Base-by-base conservation (phyloP, 2,888 invertebrate genomes). In the Cosmia pyralina region DNA sequence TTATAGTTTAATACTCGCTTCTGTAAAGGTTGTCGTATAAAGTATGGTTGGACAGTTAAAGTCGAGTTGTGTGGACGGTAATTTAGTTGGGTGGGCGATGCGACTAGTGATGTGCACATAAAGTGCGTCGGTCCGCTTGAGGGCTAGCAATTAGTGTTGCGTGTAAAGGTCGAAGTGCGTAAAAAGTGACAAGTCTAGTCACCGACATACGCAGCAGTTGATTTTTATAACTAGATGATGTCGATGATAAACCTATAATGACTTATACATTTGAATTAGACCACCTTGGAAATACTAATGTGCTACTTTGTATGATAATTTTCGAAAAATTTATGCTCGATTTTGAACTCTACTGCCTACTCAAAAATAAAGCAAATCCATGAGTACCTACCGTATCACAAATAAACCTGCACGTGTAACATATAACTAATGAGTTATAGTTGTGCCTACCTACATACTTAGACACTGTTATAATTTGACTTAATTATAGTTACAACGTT, bases 161-260 rank as follows among this genome's bases (percentile, higher is more conserved):
- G 8, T 55, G n/a, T 81, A 81, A 81, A 81, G 75, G 78, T 81
- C 81, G 17, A 10, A 67, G 68, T 81, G 81, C 81, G 81, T 81
- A 78, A 78, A 81, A 81, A 81, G 69, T 81, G 75, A 72, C 69
- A 74, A 10, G 58, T 63, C 22, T 55, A 50, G 58, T 41, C 34
- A 63, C 74, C 38, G 62, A 46, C 50, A n/a, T 69, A 78, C 78
- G 70, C 81, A 70, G 70, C 81, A 70, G 59, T 57, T 22, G 53
- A 60, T 22, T 71, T 81, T 71, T 60, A 68, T 74, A 50, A 48
- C 75, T 52, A 65, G 74, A 78, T 71, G n/a, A 62, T 59, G 46
- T 34, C 50, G 22, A 50, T 34, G 77, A 77, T 77, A 70, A 78
- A n/a, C 44, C 11, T 22, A 17, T 77, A 50, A 60, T 62, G 66